Base-by-base conservation (phyloP, 2,888 invertebrate genomes). In the Malthinus seriepunctatus region DNA sequence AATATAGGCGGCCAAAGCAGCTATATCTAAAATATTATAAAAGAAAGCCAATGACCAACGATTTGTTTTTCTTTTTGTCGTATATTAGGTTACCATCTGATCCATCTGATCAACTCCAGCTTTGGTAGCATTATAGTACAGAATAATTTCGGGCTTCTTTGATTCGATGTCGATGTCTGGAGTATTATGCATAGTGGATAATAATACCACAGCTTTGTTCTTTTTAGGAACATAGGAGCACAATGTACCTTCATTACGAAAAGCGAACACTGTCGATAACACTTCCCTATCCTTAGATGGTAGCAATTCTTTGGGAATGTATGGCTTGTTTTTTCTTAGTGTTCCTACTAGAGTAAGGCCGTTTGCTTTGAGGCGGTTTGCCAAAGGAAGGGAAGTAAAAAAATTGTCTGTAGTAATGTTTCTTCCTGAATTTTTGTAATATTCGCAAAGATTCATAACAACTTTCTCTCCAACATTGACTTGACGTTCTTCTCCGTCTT, bases 321-420 rank as follows among this genome's bases (percentile, higher is more conserved):
- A 71, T 42, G 65, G 52, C 64, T 74, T 73, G 63, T 73, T 74
- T 51, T 68, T 64, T 51, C 73, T 48, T 49, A 73, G 35, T 42
- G 75, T 75, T 12, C 72, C 72, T 23, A 72, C 63, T 11, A 73
- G 48, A 7, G 71, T 73, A 45, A 73, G 53, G 31, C 72, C 73
- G 45, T 67, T 59, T 59, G 67, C 52, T 37, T 71, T 62, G 45
- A 74, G 49, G 10, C 62, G 51, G 56, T 70, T 68, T 5, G 69
- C 72, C n/a, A 74, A 51, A 12, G 67, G 58, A 32, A 74, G 65
- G 31, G 71, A 73, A 9, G 73, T 72, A 52, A 74, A 75, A 73
- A 72, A 73, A 59, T 75, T 75, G 57, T 75, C n/a, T 62, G 65
- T 66, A 38, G 69, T 71, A 14, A 68, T 59, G 54, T 67, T 69